Evolutionary conservation across 2,797 vertebrate species (phyloP).

Genomic region (Limosa lapponica): DNA sequence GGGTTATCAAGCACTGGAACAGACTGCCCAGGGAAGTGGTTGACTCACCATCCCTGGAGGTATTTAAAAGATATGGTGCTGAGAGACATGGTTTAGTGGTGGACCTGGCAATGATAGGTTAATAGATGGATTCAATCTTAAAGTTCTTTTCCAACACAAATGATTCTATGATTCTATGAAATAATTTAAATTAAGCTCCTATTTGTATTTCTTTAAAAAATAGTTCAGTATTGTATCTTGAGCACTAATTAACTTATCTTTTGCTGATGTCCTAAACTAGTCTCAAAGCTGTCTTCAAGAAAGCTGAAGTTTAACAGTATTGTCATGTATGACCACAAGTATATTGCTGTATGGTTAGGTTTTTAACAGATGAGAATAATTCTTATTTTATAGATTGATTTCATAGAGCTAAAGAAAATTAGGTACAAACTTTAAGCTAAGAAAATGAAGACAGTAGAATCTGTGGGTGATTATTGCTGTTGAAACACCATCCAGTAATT

Average conservation of each 20-base stretch:
- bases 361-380: neutral
- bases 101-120: neutral
- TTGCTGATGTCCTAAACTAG: neutral
- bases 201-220: neutral
- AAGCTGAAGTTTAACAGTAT: neutral
- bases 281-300: neutral
- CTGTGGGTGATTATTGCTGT: neutral
- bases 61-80: neutral
- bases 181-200: neutral
- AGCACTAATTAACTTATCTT: neutral
- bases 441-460: neutral
- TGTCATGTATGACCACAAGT: accelerated
- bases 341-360: neutral
- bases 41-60: neutral
- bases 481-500: neutral
- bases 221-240: neutral
- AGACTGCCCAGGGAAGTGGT: neutral
- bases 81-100: neutral
- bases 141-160: neutral
- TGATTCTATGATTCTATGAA: neutral
- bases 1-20: neutral
- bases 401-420: neutral
- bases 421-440: neutral
- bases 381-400: neutral
- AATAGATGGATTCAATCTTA: neutral